phyloP scores from a whole-genome alignment of 2,797 vertebrate species.

The Phrynocephalus forsythii region DNA sequence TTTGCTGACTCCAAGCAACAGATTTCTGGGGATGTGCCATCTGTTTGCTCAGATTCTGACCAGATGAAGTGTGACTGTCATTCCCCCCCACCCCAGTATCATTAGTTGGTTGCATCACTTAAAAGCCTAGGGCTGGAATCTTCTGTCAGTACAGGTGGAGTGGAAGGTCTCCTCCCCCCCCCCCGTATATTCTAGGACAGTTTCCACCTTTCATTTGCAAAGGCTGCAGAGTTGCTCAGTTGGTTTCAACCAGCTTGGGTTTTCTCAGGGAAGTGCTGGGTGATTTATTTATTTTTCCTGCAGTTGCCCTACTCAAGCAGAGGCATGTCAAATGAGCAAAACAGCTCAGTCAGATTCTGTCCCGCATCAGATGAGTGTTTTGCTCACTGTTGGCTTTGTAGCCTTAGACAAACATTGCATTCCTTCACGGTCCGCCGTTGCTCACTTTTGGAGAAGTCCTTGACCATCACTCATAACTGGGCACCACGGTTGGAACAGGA shows the following conservation, averaged over 20 bases:
- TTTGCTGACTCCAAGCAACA: not conserved
- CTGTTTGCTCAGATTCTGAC: constrained; percentile 13
- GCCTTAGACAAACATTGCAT: not conserved
- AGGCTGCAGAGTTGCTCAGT: no score
- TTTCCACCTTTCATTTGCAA: no score
- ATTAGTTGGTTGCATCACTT: not conserved
- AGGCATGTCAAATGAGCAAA: no score
- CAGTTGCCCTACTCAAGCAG: no score
- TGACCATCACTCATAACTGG: not conserved
- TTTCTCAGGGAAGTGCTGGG: no score
- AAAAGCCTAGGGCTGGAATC: not conserved
- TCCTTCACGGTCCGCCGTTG: not conserved
- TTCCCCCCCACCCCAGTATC: not conserved
- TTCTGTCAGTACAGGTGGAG: no score
- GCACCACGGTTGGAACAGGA: no score
- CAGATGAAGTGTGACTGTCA: not conserved
- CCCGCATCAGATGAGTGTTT: not conserved
- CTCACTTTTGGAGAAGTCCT: not conserved
- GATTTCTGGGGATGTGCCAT: constrained; percentile 11
- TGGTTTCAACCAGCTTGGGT: no score
- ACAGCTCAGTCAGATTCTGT: no score
- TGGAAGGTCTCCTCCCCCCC: no score
- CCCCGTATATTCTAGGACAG: no score
- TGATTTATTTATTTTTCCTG: no score
- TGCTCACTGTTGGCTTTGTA: not conserved